A percentile compares a stretch with the other conserved stretches of the same genome.
These are phyloP conservation scores for Diacarnus erythraeanus DNA, from an alignment of 37 sponge, comb jelly and placozoan genomes.

Conservation along the genomic window DNA sequence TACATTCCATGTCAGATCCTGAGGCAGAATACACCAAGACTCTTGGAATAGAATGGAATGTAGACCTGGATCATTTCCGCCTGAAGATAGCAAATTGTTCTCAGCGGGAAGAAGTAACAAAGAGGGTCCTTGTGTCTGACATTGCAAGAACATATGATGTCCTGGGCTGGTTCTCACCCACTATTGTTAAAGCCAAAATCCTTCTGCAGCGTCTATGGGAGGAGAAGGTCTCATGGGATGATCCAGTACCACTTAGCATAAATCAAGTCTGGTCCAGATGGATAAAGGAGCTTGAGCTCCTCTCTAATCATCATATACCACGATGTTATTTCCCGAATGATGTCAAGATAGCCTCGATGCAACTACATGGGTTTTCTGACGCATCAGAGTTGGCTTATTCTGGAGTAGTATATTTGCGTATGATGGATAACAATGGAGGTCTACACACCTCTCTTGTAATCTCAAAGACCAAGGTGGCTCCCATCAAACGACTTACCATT, in stretches of 20 bases:
- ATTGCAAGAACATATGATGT: constrained; percentile 35
- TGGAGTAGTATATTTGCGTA: constrained; percentile 36
- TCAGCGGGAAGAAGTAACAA: constrained; percentile 13
- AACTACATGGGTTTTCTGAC: constrained; percentile 57
- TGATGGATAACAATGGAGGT: constrained; percentile 2
- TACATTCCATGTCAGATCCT: background rate
- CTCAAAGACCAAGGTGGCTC: constrained; percentile 31
- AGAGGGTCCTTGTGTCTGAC: constrained; percentile 34
- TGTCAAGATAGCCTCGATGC: background rate
- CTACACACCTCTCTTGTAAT: constrained; percentile 10
- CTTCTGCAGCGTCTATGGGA: constrained; percentile 1
- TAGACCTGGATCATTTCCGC: constrained; percentile 15
- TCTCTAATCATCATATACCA: background rate
- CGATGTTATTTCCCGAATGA: background rate
- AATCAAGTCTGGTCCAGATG: background rate
- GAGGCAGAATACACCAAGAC: constrained; percentile 36
- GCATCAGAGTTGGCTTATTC: constrained; percentile 23
- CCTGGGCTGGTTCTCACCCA: constrained; percentile 46
- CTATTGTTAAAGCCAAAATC: constrained; percentile 19
- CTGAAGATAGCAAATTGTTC: constrained; percentile 8
- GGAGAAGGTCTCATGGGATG: constrained; percentile 5
- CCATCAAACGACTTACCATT: constrained; percentile 36
- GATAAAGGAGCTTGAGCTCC: constrained; percentile 9
- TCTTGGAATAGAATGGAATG: constrained; percentile 50
- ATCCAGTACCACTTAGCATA: background rate